Conservation (phyloP, 2,888 invertebrate genomes). For the Mimas tiliae region DNA sequence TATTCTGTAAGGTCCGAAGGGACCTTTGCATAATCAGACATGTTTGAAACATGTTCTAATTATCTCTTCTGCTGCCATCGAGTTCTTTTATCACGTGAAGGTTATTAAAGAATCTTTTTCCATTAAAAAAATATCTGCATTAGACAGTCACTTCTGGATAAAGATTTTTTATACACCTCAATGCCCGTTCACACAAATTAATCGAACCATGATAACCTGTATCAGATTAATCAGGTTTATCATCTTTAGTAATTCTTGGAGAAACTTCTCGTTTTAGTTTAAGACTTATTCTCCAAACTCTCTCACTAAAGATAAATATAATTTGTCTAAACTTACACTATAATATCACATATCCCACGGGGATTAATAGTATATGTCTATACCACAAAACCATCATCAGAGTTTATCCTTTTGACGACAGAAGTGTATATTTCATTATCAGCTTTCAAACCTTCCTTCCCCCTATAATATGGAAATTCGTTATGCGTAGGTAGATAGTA, state of each 20-base stretch:
- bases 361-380: conserved; percentile 33
- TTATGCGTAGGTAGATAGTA: conserved; percentile 70
- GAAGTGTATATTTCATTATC: conserved; percentile 70
- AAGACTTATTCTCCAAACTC: neutral
- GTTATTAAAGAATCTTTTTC: too few species aligned
- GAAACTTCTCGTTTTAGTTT: neutral
- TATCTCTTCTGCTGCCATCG: too few species aligned
- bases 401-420: conserved; percentile 54
- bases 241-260: neutral
- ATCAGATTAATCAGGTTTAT: neutral
- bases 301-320: neutral
- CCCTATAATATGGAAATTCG: conserved; percentile 71
- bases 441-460: conserved; percentile 63
- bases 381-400: conserved; percentile 58
- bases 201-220: neutral
- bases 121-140: too few species aligned
- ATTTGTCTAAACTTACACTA: neutral
- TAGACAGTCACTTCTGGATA: too few species aligned
- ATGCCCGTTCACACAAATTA: neutral
- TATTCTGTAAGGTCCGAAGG: too few species aligned
- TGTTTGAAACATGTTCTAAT: too few species aligned
- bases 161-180: too few species aligned
- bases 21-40: too few species aligned
- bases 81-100: too few species aligned
- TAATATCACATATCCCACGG: neutral